Conservation (phyloP, 2,113 vertebrate genomes). For the Neomonachus schauinslandi region DNA sequence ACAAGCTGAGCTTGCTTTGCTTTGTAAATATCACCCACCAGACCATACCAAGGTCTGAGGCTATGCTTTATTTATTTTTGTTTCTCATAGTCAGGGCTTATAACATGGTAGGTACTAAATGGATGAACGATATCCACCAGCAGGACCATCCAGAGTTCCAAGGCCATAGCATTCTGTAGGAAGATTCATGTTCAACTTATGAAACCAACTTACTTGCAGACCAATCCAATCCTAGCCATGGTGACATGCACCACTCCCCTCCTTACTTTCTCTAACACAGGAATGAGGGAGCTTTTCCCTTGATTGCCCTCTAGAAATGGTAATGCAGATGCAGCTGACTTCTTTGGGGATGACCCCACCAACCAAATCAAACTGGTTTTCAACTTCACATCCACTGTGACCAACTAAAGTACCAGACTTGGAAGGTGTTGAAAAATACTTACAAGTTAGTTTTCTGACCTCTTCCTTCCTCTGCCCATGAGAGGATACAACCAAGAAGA, state of each 20-base stretch:
- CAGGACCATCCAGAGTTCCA: neutral
- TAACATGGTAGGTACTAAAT: neutral
- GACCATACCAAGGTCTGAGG: neutral
- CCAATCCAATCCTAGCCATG: neutral
- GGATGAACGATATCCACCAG: neutral
- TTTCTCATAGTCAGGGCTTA: neutral
- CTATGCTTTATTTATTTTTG: neutral
- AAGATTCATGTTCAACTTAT: neutral
- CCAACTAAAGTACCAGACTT: neutral
- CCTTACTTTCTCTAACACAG: neutral
- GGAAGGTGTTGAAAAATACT: neutral
- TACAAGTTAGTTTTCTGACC: neutral
- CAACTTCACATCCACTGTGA: neutral
- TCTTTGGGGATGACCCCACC: neutral
- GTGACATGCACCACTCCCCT: neutral
- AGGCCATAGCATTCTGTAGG: neutral
- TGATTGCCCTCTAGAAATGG: neutral
- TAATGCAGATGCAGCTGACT: neutral
- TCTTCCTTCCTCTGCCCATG: neutral
- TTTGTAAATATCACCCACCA: neutral
- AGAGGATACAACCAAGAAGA: neutral
- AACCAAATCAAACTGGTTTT: neutral
- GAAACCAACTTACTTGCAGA: neutral
- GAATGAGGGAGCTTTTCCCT: neutral
- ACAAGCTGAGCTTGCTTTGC: neutral